These are phyloP conservation scores for Idaea straminata DNA, from an alignment of 2,888 invertebrate genomes.

Conservation along the genomic window DNA sequence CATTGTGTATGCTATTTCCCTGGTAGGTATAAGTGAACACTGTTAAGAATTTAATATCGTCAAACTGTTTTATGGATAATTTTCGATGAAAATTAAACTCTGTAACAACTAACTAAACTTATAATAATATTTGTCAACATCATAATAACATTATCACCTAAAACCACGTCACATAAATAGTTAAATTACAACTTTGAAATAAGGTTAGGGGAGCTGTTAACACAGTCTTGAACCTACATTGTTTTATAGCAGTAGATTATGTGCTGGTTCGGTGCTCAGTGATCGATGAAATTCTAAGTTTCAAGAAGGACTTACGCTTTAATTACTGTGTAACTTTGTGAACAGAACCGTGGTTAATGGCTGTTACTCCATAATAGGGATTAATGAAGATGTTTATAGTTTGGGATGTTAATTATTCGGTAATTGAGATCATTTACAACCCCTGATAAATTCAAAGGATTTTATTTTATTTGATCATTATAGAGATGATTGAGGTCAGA, in stretches of 20 bases:
- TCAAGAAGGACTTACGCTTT: neutral
- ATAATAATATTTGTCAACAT: neutral
- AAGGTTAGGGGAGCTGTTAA: neutral
- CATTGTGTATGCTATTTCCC: neutral
- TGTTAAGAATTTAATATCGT: neutral
- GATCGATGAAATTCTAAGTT: slow-evolving; percentile 1
- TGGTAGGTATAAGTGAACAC: neutral
- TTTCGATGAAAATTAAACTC: neutral
- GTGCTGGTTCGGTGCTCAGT: neutral
- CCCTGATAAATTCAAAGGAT: neutral
- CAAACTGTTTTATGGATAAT: neutral
- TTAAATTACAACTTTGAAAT: neutral
- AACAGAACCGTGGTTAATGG: neutral
- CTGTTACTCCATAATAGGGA: neutral
- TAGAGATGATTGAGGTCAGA: neutral
- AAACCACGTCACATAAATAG: neutral
- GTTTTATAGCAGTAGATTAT: neutral
- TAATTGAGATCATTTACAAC: neutral
- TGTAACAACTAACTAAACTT: neutral
- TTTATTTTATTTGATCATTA: neutral
- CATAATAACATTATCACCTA: neutral
- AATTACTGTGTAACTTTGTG: neutral
- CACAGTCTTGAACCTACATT: neutral
- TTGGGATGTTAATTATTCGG: neutral
- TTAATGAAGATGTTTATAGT: neutral